Base-by-base conservation (phyloP, 2,888 invertebrate genomes). In the Tuberolachnus salignus region DNA sequence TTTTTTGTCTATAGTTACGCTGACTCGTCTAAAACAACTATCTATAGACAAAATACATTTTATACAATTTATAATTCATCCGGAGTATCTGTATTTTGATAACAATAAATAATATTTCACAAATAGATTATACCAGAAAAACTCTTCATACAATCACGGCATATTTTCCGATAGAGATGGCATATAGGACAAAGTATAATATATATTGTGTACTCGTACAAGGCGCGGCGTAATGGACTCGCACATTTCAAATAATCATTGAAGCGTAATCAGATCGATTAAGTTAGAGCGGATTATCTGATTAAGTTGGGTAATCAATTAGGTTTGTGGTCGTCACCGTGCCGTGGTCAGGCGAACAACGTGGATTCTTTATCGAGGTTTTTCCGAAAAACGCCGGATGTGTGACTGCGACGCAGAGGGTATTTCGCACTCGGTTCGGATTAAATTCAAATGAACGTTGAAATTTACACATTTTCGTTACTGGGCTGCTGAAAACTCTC, bases 171-270 rank as follows among this genome's bases (percentile, higher is more conserved):
- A n/a, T n/a, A n/a, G n/a, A n/a, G n/a, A n/a, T n/a, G n/a, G n/a
- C n/a, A n/a, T n/a, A n/a, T n/a, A n/a, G n/a, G n/a, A n/a, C n/a
- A n/a, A n/a, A n/a, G n/a, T n/a, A n/a, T n/a, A n/a, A n/a, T n/a
- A n/a, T n/a, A n/a, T n/a, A n/a, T n/a, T n/a, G n/a, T n/a, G n/a
- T n/a, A n/a, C n/a, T n/a, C n/a, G n/a, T 53, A 53, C 49, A 49
- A 23, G 55, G 26, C 26, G 14, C 8, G 59, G 59, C 59, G 26
- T 59, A 59, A 59, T 59, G 59, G 26, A 59, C 26, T 59, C 26
- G 14, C 59, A 59, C 26, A 59, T 26, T 59, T 59, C 14, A 59
- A 59, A 59, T 59, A 59, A 59, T 59, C 23, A 26, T 59, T 59
- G 14, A 3, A 14, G 26, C 8, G 26, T 59, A 59, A 59, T 59